phyloP scores from a whole-genome alignment of 2,888 invertebrate species.

The Eustalomyia histrio region DNA sequence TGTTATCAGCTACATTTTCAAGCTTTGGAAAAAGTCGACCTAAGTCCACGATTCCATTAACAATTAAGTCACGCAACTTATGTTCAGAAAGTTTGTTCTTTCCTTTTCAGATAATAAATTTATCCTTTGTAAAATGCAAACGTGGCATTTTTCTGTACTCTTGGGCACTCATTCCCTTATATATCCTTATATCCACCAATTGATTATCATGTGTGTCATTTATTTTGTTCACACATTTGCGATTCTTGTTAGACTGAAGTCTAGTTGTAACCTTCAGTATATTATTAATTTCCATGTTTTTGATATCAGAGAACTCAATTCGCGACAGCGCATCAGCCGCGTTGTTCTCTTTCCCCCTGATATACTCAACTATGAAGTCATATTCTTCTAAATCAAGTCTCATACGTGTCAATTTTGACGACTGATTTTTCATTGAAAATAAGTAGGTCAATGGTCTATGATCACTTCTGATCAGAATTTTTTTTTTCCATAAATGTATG shows the following conservation, averaged over 20 bases:
- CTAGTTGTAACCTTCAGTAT: conserved; percentile 29
- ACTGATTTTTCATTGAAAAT: conserved; percentile 67
- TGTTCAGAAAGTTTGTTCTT: not conserved
- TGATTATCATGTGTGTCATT: not conserved
- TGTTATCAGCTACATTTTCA: too few relatives aligned
- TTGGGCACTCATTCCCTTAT: not conserved
- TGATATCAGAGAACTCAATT: too few relatives aligned
- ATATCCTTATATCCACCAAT: not conserved
- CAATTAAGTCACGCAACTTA: too few relatives aligned
- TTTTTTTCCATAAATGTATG: conserved; percentile 56
- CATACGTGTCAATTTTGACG: conserved; percentile 68
- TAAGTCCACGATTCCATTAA: not conserved
- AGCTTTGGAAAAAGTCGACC: too few relatives aligned
- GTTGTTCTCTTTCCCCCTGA: too few relatives aligned
- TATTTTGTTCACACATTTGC: not conserved
- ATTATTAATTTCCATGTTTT: too few relatives aligned
- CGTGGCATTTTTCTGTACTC: not conserved
- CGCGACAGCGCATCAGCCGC: too few relatives aligned
- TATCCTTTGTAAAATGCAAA: not conserved
- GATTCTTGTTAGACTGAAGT: conserved; percentile 7
- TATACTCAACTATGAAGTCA: too few relatives aligned
- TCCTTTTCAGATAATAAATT: conserved; percentile 1
- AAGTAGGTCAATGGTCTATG: conserved; percentile 69
- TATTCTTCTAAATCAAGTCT: conserved; percentile 59
- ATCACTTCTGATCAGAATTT: conserved; percentile 67